Evolutionary conservation across 2,113 vertebrate species (phyloP).

Genomic region (Tangachromis dhanisi): DNA sequence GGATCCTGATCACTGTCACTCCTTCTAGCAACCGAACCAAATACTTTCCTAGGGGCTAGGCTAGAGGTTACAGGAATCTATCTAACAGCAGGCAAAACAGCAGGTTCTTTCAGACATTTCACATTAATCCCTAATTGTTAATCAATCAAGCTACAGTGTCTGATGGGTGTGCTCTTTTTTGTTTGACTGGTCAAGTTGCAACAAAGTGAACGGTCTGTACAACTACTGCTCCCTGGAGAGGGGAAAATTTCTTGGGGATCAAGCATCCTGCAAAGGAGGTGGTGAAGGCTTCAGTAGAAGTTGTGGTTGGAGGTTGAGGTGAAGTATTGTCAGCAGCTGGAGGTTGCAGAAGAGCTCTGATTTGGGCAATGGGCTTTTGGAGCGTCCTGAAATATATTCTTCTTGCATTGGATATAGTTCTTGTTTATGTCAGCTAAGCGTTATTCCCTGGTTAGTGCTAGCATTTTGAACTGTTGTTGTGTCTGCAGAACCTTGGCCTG

Average conservation of each 20-base stretch:
- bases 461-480: neutral
- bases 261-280: neutral
- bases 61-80: neutral
- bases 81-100: neutral
- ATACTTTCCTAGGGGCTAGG: neutral
- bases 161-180: neutral
- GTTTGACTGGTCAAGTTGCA: neutral
- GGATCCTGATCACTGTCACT: neutral
- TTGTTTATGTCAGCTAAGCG: neutral
- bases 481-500: neutral
- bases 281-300: neutral
- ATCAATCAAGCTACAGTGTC: neutral
- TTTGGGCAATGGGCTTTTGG: neutral
- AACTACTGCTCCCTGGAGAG: neutral
- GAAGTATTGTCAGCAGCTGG: neutral
- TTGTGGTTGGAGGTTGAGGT: neutral
- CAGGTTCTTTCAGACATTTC: neutral
- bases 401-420: neutral
- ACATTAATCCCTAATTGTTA: neutral
- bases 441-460: neutral
- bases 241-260: neutral
- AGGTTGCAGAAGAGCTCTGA: neutral
- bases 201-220: neutral
- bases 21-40: neutral
- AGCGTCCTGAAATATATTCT: neutral